phyloP scores from a whole-genome alignment of 2,888 invertebrate genomes.

The Patella caerulea region DNA sequence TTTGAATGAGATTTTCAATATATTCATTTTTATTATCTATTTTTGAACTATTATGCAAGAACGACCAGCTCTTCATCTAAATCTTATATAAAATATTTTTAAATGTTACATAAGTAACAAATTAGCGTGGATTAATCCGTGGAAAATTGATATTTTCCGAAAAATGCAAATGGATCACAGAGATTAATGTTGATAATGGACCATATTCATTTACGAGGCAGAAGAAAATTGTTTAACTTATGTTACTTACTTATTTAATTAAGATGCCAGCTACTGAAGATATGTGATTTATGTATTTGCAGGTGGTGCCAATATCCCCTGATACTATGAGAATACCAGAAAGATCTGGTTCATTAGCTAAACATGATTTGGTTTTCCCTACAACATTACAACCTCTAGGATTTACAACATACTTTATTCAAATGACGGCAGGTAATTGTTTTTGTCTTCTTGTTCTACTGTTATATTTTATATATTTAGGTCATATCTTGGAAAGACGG shows the following conservation, averaged over 20 bases:
- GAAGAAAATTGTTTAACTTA: background rate
- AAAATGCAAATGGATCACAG: no score
- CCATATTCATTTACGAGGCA: background rate
- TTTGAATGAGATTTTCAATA: no score
- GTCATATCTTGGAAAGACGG: no score
- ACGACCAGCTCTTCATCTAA: no score
- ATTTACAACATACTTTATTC: slow-evolving; percentile 66
- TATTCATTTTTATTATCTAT: no score
- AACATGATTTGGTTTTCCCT: slow-evolving; percentile 57
- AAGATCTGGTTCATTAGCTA: slow-evolving; percentile 49
- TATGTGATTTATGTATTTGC: slow-evolving; percentile 11
- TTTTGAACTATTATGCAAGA: no score
- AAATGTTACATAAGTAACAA: no score
- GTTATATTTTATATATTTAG: no score
- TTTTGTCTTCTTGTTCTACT: no score
- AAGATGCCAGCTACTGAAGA: background rate
- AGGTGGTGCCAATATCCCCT: slow-evolving; percentile 50
- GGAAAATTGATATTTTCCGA: no score
- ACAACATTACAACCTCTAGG: slow-evolving; percentile 61
- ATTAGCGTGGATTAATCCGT: no score
- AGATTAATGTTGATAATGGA: background rate
- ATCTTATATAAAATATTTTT: no score
- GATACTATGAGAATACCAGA: slow-evolving; percentile 57
- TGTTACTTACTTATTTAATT: background rate
- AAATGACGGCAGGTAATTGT: slow-evolving; percentile 17